Evolutionary conservation across 2,113 vertebrate genomes (phyloP).

Genomic region (cattle (Bos taurus)): DNA sequence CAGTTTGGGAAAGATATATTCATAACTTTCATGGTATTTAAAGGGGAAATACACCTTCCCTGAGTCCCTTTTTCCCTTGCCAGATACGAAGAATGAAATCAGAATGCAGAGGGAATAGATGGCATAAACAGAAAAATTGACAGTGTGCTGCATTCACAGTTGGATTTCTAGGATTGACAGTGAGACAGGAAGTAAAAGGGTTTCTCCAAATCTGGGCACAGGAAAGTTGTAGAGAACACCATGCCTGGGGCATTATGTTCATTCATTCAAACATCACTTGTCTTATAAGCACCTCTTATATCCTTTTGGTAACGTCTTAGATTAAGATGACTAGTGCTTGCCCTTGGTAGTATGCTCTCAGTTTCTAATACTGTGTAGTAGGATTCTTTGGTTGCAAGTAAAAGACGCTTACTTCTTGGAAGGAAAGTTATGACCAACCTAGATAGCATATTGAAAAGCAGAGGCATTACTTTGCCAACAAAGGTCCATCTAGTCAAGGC

Average conservation of each 20-base stretch:
- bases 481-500: too few species aligned
- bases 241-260: not conserved
- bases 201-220: not conserved
- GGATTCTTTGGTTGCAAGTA: not conserved
- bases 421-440: too few species aligned
- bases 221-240: not conserved
- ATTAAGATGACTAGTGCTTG: not conserved
- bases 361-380: too few species aligned
- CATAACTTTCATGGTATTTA: constrained; percentile 75
- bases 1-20: constrained; percentile 72
- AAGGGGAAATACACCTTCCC: constrained; percentile 71
- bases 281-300: not conserved
- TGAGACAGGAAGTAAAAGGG: not conserved
- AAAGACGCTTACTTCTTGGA: too few species aligned
- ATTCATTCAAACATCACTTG: not conserved
- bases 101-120: constrained; percentile 10
- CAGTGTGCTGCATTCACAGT: not conserved
- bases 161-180: constrained; percentile 27
- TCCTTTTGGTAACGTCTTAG: not conserved
- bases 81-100: constrained; percentile 60
- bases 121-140: constrained; percentile 26
- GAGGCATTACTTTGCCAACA: too few species aligned
- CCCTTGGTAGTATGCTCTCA: fast-evolving
- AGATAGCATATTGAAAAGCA: too few species aligned
- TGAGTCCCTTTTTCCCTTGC: constrained; percentile 42